Evolutionary conservation across 2,797 vertebrate species (phyloP), one percentile per base, ranked within the genome.

Genomic region (Micrastur ruficollis): DNA sequence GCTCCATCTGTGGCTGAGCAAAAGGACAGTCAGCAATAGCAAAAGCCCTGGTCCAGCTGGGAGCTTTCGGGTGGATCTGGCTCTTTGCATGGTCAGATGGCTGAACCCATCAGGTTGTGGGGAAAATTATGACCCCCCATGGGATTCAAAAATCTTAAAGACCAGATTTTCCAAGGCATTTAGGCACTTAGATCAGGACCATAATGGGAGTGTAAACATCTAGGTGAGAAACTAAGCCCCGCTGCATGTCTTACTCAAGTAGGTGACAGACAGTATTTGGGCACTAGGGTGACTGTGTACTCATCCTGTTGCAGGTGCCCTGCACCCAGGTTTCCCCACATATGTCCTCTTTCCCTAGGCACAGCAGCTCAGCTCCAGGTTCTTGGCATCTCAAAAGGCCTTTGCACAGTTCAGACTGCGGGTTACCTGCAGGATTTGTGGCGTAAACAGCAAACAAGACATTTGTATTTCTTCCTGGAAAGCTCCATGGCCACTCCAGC

Each of bases 221-320:
- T 16, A 31, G 31, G 47, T 34, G 56, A 76, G 55, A 55, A 84
- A 61, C 6, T 3, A 74, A 58, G 62, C 55, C 34, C 34, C 3
- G 2, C 8, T 22, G 6, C 0, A 1, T 23, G 36, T 72, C 23
- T 46, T 29, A n/a, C n/a, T 53, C 0, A 0, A 27, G 14, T 10
- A 44, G 31, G 44, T 63, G 72, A 56, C 23, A 59, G 42, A 17
- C 5, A 47, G 23, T 11, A 23, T 68, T 32, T 32, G 22, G 42
- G n/a, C 38, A 23, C 32, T n/a, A 7, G 78, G 21, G 9, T 3
- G 11, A 16, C 72, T 25, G 6, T 34, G 32, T 23, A 9, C 40
- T 34, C 32, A 47, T 23, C 11, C 11, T 3, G 5, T n/a, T 44
- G 36, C 7, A 58, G 23, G 14, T 83, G 49, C 3, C n/a, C 80